Percentiles rank a stretch among this genome's conserved stretches.
Conservation (phyloP, 1,140 invertebrate genomes). For the Drosophila nebulosa region DNA sequence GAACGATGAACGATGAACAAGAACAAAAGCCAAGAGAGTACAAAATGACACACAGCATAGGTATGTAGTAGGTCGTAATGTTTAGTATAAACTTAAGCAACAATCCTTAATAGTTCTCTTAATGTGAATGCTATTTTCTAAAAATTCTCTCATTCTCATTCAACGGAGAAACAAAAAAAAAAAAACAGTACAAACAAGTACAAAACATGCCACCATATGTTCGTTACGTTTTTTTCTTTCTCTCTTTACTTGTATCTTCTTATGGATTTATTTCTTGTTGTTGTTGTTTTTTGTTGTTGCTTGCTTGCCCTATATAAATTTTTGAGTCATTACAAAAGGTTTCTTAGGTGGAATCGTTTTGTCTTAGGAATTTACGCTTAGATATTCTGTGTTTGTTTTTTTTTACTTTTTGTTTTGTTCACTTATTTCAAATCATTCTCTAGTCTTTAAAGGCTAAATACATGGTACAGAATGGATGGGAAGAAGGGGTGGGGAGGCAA, state of each 20-base stretch:
- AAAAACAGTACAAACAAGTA: slow-evolving; percentile 37
- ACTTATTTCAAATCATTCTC: slow-evolving; percentile 77
- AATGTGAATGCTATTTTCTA: slow-evolving; percentile 13
- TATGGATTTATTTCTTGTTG: slow-evolving; percentile 6
- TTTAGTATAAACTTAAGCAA: slow-evolving; percentile 2
- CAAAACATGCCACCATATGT: slow-evolving; percentile 49
- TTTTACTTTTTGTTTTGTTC: slow-evolving; percentile 26
- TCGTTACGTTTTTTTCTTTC: slow-evolving; percentile 29
- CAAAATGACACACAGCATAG: neutral
- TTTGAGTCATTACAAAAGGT: slow-evolving; percentile 77
- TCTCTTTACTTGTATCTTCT: slow-evolving; percentile 23
- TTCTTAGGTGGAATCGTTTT: slow-evolving; percentile 78
- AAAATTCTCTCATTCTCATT: neutral
- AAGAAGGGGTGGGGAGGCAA: neutral
- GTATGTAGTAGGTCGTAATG: neutral
- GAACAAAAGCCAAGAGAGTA: neutral
- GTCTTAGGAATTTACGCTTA: slow-evolving; percentile 78
- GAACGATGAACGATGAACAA: neutral
- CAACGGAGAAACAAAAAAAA: slow-evolving; percentile 6
- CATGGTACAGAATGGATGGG: slow-evolving; percentile 18
- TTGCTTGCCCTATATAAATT: slow-evolving; percentile 62
- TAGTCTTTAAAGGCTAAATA: slow-evolving; percentile 71
- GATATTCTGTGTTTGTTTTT: slow-evolving; percentile 46
- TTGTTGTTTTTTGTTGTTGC: slow-evolving; percentile 17
- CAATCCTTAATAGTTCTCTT: slow-evolving; percentile 10